phyloP scores from a whole-genome alignment of 2,888 invertebrate genomes.

The Pyrochroa serraticornis region DNA sequence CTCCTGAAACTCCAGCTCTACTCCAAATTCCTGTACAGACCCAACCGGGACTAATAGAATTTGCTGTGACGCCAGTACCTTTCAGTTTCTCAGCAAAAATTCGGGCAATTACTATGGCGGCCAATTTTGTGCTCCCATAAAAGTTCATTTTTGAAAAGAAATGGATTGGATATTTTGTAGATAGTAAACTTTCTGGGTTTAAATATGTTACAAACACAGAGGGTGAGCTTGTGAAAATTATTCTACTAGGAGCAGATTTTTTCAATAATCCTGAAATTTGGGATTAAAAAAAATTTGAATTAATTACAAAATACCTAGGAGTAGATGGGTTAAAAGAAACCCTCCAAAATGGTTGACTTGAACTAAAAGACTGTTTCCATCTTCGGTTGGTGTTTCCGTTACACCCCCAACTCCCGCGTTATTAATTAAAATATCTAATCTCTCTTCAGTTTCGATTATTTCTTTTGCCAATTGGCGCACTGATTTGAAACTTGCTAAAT shows the following conservation, averaged over 20 bases:
- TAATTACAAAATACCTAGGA: constrained; percentile 68
- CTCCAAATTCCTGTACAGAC: constrained; percentile 82
- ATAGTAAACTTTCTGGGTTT: constrained; percentile 79
- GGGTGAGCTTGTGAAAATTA: constrained; percentile 82
- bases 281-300: background rate
- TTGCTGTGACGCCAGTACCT: constrained; percentile 79
- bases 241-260: constrained; percentile 74
- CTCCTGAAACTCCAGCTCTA: no score
- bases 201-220: constrained; percentile 75
- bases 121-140: constrained; percentile 69
- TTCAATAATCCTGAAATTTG: constrained; percentile 71
- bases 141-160: no score
- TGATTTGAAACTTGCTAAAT: constrained; percentile 77
- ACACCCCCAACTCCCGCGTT: constrained; percentile 86
- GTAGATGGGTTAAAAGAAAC: constrained; percentile 87
- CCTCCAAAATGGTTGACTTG: constrained; percentile 94
- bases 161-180: constrained; percentile 68
- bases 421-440: constrained; percentile 82
- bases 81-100: constrained; percentile 79
- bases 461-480: constrained; percentile 83
- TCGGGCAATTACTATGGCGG: constrained; percentile 79
- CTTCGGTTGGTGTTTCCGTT: constrained; percentile 70
- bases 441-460: constrained; percentile 73
- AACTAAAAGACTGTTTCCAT: constrained; percentile 87
- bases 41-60: constrained; percentile 87